phyloP scores from a whole-genome alignment of 2,797 vertebrate species.

The Remorina albescens region DNA sequence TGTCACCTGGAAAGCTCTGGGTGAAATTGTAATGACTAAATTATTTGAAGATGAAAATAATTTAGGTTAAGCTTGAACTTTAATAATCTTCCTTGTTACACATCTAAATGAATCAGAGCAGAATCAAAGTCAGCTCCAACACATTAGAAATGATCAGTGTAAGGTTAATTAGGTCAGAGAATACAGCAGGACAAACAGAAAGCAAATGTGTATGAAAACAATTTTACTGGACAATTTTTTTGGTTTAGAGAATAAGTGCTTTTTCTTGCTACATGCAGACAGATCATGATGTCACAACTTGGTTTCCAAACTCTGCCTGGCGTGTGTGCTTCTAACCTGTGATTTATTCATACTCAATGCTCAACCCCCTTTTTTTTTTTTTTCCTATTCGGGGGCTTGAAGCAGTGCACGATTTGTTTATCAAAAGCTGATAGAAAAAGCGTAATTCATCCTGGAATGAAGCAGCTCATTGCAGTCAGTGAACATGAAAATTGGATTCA shows the following conservation, averaged over 20 bases:
- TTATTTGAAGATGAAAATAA: background rate
- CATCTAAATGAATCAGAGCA: background rate
- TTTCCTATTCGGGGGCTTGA: constrained; percentile 64
- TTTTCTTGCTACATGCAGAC: constrained; percentile 32
- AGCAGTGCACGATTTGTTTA: constrained; percentile 82
- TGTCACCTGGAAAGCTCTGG: background rate
- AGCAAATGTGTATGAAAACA: constrained; percentile 14
- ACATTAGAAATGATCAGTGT: constrained; percentile 2
- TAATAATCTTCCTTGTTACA: background rate
- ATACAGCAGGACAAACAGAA: constrained; percentile 30
- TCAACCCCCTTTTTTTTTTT: constrained; percentile 65
- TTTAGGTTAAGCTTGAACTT: background rate
- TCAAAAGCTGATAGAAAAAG: constrained; percentile 84
- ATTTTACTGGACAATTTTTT: constrained; percentile 44
- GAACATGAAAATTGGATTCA: constrained; percentile 88
- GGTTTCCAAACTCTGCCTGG: constrained; percentile 51
- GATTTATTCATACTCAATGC: constrained; percentile 77
- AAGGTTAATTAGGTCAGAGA: constrained; percentile 13
- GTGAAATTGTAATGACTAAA: background rate
- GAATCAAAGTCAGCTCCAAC: background rate
- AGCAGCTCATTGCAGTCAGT: constrained; percentile 83
- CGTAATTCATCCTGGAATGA: constrained; percentile 84
- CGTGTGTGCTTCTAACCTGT: constrained; percentile 59
- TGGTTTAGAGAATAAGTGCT: constrained; percentile 42
- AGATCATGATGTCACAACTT: constrained; percentile 40